These are phyloP conservation scores for Holacanthella duospinosa DNA, from an alignment of 2,888 invertebrate genomes.

Conservation along the genomic window DNA sequence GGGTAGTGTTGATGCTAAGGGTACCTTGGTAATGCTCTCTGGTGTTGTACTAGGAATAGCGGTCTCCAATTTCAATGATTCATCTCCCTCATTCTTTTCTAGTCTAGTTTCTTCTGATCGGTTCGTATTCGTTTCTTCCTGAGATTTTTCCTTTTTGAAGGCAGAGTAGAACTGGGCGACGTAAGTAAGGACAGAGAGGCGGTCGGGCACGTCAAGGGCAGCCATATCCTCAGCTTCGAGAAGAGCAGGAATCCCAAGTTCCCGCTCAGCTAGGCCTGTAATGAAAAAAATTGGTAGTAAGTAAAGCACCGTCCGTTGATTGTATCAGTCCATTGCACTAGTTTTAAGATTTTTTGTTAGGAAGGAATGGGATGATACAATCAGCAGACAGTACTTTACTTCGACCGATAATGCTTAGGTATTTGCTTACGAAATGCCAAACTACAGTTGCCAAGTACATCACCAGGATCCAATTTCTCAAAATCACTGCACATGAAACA, in stretches of 20 bases:
- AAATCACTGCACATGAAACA: conserved; percentile 27
- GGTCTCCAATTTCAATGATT: conserved; percentile 12
- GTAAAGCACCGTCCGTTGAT: no score
- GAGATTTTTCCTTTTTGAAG: no score
- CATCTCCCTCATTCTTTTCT: no score
- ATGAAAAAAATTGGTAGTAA: no score
- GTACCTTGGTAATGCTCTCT: no score
- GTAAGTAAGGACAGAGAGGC: conserved; percentile 35
- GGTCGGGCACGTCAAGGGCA: conserved; percentile 34
- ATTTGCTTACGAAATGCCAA: conserved; percentile 25
- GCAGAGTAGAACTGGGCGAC: conserved; percentile 33
- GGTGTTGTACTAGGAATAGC: no score
- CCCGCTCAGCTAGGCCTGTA: conserved; percentile 32
- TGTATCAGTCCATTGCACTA: no score
- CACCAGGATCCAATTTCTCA: conserved; percentile 33
- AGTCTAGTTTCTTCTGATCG: no score
- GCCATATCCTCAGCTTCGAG: conserved; percentile 33
- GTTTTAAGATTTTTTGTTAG: no score
- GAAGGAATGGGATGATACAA: no score
- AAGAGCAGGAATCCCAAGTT: conserved; percentile 34
- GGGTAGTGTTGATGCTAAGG: no score
- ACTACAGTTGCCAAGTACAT: conserved; percentile 35
- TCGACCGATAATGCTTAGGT: neutral
- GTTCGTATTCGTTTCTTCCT: no score
- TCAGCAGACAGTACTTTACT: neutral